A percentile compares a stretch with the other conserved stretches of the same genome.
phyloP scores from a whole-genome alignment of 2,113 vertebrate genomes.

The Collichthys lucidus region DNA sequence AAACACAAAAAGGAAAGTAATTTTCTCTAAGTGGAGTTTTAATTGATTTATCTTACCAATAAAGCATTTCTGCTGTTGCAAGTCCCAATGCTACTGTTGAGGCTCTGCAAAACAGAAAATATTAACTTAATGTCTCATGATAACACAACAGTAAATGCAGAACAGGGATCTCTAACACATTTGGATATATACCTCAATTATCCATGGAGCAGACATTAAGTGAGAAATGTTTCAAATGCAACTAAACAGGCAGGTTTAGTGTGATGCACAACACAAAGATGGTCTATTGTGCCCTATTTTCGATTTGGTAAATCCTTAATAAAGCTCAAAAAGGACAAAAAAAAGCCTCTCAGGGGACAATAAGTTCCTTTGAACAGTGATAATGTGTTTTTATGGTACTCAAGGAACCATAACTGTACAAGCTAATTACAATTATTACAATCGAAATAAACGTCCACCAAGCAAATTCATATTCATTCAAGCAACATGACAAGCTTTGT shows the following conservation, averaged over 20 bases:
- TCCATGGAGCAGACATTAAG: neutral
- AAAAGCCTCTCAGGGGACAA: conserved; percentile 22
- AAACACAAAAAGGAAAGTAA: neutral
- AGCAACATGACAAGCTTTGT: conserved; percentile 53
- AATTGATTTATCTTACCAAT: conserved; percentile 54
- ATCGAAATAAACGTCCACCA: conserved; percentile 36
- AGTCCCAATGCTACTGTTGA: conserved; percentile 81
- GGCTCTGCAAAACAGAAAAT: conserved; percentile 74
- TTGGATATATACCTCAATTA: neutral
- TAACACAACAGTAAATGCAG: neutral
- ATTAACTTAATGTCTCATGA: neutral
- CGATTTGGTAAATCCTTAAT: neutral
- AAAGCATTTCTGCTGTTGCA: conserved; percentile 80
- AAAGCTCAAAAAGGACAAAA: no score
- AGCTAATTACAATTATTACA: conserved; percentile 42
- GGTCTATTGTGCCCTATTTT: neutral
- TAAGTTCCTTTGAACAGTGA: conserved; percentile 27
- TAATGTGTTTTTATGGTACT: conserved; percentile 31
- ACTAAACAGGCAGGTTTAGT: neutral
- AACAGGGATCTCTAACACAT: neutral
- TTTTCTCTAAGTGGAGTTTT: neutral
- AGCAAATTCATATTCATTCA: conserved; percentile 56
- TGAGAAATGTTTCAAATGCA: conserved; percentile 1
- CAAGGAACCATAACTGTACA: conserved; percentile 27
- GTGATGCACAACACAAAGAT: neutral